Percentiles rank a stretch among this genome's conserved stretches.
Evolutionary conservation across 2,113 vertebrate species (phyloP).

Genomic region (Crotalus tigris): DNA sequence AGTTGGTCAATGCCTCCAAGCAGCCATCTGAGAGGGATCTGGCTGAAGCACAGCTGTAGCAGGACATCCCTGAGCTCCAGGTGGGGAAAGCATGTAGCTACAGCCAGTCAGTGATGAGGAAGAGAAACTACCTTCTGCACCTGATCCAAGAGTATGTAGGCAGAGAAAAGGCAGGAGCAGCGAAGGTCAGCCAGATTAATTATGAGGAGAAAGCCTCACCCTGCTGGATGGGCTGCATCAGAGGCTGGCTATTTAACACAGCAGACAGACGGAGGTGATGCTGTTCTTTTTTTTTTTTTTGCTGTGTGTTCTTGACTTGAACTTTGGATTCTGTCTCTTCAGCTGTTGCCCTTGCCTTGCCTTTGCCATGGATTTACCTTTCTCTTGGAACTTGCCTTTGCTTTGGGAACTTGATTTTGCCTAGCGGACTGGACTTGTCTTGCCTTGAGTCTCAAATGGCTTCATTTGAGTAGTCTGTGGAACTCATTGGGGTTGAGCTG

Average conservation of each 20-base stretch:
- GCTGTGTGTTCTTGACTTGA: neutral
- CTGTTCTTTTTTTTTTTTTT: neutral
- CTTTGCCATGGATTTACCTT: no score
- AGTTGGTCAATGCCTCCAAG: neutral
- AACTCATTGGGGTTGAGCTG: neutral
- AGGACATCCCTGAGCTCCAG: neutral
- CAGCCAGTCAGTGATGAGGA: neutral
- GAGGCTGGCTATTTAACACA: neutral
- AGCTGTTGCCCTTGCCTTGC: neutral
- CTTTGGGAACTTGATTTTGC: neutral
- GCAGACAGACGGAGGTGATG: neutral
- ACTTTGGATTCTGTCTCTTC: neutral
- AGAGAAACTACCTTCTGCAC: neutral
- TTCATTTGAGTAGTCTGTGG: neutral
- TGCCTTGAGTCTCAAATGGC: neutral
- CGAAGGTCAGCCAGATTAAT: neutral
- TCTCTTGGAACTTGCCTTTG: no score
- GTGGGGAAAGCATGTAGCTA: neutral
- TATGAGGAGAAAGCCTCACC: neutral
- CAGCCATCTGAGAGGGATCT: neutral
- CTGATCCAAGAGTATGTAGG: neutral
- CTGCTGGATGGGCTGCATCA: neutral
- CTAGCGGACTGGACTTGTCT: neutral
- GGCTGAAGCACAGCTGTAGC: neutral
- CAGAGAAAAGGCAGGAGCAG: neutral